Base-by-base conservation (phyloP, 2,797 vertebrate genomes). In the Bucorvus abyssinicus region DNA sequence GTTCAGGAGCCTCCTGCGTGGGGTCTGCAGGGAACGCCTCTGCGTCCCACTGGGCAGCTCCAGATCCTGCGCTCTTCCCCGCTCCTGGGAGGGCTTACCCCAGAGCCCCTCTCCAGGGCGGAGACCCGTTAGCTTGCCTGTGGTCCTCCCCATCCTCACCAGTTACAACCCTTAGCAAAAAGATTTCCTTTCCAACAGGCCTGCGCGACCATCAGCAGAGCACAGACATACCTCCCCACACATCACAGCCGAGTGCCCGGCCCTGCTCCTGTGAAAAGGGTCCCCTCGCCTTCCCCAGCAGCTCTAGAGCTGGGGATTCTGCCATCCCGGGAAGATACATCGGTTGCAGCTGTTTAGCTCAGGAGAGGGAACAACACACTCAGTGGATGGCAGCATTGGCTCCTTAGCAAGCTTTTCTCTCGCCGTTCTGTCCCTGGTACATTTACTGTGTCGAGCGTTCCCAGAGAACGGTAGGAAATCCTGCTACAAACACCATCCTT, bases 141-240 rank as follows among this genome's bases (percentile, higher is more conserved):
- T 2, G 30, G 4, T 45, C 12, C 29, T 52, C 40, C 63, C 27
- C 68, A 29, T 23, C 27, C 78, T 59, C 60, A 10, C 29, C 32
- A 0, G 4, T 24, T 12, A 1, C 36, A 16, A 4, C 10, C 34
- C 74, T 38, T 27, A 59, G 68, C 38, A 2, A 45, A 57, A 50
- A n/a, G 55, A 32, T 56, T 64, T 84, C n/a, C 56, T 19, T 60
- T 14, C 78, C 30, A 1, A 1, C 1, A 42, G 36, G 45, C 47
- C 80, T 10, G 34, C 5, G 4, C 1, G 56, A 18, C 53, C n/a
- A 2, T 0, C 53, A 5, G 47, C 0, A 10, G 49, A 12, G 74
- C 83, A 12, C 0, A 1, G 32, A 6, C 15, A 2, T 2, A 24
- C 27, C 16, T 27, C 50, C 42, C 59, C 3, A 1, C 7, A 2